Percentiles rank a stretch among this genome's conserved stretches.
Evolutionary conservation across 1,140 invertebrate genomes (phyloP).

Genomic region (Leucophenga varia): DNA sequence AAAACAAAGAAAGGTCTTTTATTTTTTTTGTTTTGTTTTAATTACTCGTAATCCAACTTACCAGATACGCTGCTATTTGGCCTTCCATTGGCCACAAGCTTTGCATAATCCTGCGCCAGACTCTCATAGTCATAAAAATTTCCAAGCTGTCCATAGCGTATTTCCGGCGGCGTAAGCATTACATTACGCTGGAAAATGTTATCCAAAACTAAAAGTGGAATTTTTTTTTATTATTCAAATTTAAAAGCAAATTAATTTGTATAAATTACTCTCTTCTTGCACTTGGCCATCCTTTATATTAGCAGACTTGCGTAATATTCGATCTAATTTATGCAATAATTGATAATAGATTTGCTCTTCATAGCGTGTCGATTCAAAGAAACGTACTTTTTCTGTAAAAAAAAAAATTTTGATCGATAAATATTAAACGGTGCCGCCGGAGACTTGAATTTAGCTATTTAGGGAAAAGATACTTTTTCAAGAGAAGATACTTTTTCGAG

Average conservation of each 20-base stretch:
- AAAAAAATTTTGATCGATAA: no score
- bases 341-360: constrained; percentile 41
- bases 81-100: constrained; percentile 24
- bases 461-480: no score
- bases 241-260: no score
- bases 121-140: constrained; percentile 40
- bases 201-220: constrained; percentile 23
- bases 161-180: constrained; percentile 22
- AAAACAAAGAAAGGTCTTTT: no score
- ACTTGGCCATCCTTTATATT: neutral
- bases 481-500: no score
- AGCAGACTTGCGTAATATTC: constrained; percentile 13
- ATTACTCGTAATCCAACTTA: no score
- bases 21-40: no score
- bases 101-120: constrained; percentile 25
- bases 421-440: no score
- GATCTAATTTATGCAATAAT: constrained; percentile 31
- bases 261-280: no score
- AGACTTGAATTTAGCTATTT: no score
- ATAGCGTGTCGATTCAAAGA: constrained; percentile 32
- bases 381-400: constrained; percentile 42
- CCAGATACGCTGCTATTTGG: constrained; percentile 35
- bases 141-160: constrained; percentile 25
- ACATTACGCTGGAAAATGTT: constrained; percentile 35
- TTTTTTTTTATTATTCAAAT: no score